These are phyloP conservation scores for Stegophylla sp. DNA, from an alignment of 2,888 invertebrate genomes.

Conservation along the genomic window DNA sequence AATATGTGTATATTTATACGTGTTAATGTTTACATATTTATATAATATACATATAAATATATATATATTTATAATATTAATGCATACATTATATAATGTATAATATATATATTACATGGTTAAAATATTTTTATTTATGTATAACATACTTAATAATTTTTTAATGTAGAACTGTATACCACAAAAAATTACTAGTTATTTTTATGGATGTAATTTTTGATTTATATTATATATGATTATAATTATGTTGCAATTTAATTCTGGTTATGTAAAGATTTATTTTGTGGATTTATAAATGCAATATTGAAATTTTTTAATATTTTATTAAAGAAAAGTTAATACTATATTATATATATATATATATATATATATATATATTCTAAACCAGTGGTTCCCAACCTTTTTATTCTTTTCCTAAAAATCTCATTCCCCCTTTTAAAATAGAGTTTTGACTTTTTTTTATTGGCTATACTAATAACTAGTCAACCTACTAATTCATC, in stretches of 20 bases:
- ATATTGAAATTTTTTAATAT: conserved; percentile 50
- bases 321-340: conserved; percentile 50
- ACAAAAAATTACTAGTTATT: conserved; percentile 60
- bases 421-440: too few species aligned
- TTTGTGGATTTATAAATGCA: conserved; percentile 56
- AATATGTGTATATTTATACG: conserved; percentile 10
- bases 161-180: conserved; percentile 57
- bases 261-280: conserved; percentile 59
- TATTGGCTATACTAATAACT: too few species aligned
- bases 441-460: too few species aligned
- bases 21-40: conserved; percentile 4
- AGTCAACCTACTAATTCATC: too few species aligned
- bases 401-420: too few species aligned
- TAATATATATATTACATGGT: conserved; percentile 32
- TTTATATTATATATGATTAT: conserved; percentile 51
- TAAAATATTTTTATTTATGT: conserved; percentile 47
- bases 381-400: too few species aligned
- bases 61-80: conserved; percentile 40
- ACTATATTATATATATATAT: neutral
- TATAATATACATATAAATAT: conserved; percentile 29
- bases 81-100: neutral
- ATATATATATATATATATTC: conserved; percentile 1
- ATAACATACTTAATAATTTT: conserved; percentile 39
- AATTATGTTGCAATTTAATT: conserved; percentile 47
- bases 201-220: conserved; percentile 58